Evolutionary conservation across 2,888 invertebrate species (phyloP).

Genomic region (Emmelina monodactyla): DNA sequence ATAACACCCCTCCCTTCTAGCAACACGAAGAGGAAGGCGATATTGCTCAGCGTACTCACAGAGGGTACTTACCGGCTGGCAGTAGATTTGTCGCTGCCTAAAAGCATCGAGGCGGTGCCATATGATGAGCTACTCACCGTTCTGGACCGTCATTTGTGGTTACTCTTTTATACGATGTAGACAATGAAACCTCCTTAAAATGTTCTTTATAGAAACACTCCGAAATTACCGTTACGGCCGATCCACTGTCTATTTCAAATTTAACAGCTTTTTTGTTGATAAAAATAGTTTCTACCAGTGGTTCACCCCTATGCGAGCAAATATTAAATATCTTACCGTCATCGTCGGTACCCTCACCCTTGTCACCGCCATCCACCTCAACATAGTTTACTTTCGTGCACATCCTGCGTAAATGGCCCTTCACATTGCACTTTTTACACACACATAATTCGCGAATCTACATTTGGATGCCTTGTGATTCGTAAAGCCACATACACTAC

Average conservation of each 20-base stretch:
- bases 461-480: slow-evolving; percentile 10
- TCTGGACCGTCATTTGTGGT: slow-evolving; percentile 2
- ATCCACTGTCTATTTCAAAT: slow-evolving; percentile 11
- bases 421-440: slow-evolving; percentile 12
- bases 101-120: too few species aligned
- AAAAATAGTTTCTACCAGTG: slow-evolving; percentile 12
- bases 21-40: too few species aligned
- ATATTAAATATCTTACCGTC: slow-evolving; percentile 9
- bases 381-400: slow-evolving; percentile 8
- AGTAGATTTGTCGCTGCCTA: too few species aligned
- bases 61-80: too few species aligned
- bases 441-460: slow-evolving; percentile 6
- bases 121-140: too few species aligned
- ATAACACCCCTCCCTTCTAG: too few species aligned
- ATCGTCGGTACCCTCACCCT: slow-evolving; percentile 3
- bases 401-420: slow-evolving; percentile 13
- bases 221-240: slow-evolving; percentile 7
- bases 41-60: too few species aligned
- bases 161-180: neutral
- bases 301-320: slow-evolving; percentile 11
- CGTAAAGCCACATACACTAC: slow-evolving; percentile 8
- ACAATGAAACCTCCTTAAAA: slow-evolving; percentile 1
- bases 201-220: neutral
- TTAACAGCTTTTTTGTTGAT: slow-evolving; percentile 6
- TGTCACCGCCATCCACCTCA: neutral